Percentiles rank a stretch among this genome's conserved stretches.
Evolutionary conservation across 2,888 invertebrate species (phyloP).

Genomic region (Caprella mutica): DNA sequence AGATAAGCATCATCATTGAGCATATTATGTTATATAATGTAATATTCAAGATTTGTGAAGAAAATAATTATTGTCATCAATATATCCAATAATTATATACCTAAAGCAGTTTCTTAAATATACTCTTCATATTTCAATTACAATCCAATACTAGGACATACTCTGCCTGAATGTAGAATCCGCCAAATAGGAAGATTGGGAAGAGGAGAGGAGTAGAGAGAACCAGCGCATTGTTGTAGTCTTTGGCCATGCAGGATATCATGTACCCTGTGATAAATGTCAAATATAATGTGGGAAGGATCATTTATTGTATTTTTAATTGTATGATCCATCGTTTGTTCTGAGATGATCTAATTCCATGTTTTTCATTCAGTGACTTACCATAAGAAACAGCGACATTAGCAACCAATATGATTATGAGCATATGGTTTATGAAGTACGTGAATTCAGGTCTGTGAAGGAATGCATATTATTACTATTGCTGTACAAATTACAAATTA

Average conservation of each 20-base stretch:
- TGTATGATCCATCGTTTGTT: neutral
- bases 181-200: conserved; percentile 38
- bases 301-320: neutral
- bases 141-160: no score
- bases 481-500: no score
- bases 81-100: no score
- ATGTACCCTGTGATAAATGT: conserved; percentile 24
- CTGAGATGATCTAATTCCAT: neutral
- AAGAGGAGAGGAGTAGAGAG: conserved; percentile 28
- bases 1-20: no score
- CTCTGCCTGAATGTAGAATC: conserved; percentile 44
- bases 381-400: conserved; percentile 81
- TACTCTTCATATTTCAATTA: no score
- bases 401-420: conserved; percentile 62
- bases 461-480: neutral
- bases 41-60: no score
- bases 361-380: conserved; percentile 41
- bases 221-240: conserved; percentile 29
- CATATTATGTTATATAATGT: no score
- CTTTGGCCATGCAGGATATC: conserved; percentile 44
- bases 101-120: no score
- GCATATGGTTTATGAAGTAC: conserved; percentile 50
- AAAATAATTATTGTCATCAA: no score
- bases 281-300: neutral
- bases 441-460: conserved; percentile 45